A percentile compares a stretch with the other conserved stretches of the same genome.
These are phyloP conservation scores for Agelas oroides DNA, from an alignment of 37 sponge, comb jelly and placozoan genomes.

Conservation along the genomic window DNA sequence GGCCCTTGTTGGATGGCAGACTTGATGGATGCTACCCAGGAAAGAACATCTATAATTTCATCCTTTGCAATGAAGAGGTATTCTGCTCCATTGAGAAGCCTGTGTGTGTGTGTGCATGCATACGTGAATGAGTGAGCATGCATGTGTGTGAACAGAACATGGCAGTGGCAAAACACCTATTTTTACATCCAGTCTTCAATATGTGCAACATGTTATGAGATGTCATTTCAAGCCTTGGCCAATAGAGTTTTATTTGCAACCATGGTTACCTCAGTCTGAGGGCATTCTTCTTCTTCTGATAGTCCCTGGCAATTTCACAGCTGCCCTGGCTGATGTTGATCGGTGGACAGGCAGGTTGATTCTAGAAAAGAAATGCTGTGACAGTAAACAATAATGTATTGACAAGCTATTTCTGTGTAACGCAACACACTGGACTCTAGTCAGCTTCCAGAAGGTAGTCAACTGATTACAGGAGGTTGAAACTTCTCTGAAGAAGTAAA, in stretches of 20 bases:
- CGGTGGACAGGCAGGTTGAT: conserved; percentile 69
- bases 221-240: no score
- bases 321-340: conserved; percentile 84
- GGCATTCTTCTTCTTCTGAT: conserved; percentile 87
- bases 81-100: conserved; percentile 87
- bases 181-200: no score
- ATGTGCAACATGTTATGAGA: no score
- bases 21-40: conserved; percentile 83
- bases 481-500: no score
- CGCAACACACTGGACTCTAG: no score
- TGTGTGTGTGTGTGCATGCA: conserved; percentile 1
- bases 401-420: no score
- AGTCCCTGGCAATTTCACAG: conserved; percentile 91
- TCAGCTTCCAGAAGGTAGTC: no score
- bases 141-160: no score
- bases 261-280: conserved; percentile 78
- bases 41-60: conserved; percentile 55
- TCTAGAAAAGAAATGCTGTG: conserved; percentile 10
- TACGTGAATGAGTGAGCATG: not conserved
- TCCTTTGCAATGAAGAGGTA: conserved; percentile 85
- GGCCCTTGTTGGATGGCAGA: conserved; percentile 48
- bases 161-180: no score
- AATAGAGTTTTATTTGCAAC: no score
- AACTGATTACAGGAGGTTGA: no score
- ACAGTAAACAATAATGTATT: no score